These are phyloP conservation scores for Ctenopoma kingsleyae DNA, from an alignment of 2,797 vertebrate genomes.

Conservation along the genomic window DNA sequence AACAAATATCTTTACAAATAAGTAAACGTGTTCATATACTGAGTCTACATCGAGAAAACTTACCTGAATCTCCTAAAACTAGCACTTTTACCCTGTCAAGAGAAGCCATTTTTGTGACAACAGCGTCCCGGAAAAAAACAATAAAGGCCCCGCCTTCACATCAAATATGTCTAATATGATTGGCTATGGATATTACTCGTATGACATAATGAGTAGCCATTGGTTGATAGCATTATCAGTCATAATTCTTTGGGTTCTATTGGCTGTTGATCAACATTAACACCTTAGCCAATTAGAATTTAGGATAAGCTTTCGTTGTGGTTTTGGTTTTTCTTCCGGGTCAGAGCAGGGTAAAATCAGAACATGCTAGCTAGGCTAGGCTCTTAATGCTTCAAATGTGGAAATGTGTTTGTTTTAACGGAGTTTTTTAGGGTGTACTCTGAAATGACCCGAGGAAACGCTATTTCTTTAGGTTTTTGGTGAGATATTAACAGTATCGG, in stretches of 20 bases:
- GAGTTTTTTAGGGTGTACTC: background rate
- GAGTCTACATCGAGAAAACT: conserved; percentile 9
- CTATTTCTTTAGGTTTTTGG: background rate
- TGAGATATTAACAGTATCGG: conserved; percentile 17
- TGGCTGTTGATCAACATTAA: background rate
- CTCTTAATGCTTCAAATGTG: background rate
- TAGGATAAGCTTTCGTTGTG: background rate
- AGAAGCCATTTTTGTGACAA: conserved; percentile 85
- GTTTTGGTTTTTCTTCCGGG: conserved; percentile 52
- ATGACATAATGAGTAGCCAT: accelerated
- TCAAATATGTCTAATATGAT: background rate
- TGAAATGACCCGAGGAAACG: conserved; percentile 41
- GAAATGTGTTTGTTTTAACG: background rate
- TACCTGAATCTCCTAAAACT: conserved; percentile 97
- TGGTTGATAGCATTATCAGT: conserved; percentile 14
- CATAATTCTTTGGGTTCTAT: background rate
- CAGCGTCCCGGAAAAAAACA: conserved; percentile 60
- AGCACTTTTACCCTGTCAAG: conserved; percentile 95
- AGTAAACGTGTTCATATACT: background rate
- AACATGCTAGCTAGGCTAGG: conserved; percentile 23
- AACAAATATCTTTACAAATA: background rate
- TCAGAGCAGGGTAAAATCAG: background rate
- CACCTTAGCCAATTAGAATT: conserved; percentile 2
- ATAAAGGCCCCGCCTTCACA: background rate
- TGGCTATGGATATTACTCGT: conserved; percentile 2